These are phyloP conservation scores for Drosophila meridionalis DNA, from an alignment of 2,888 invertebrate species.

Conservation along the genomic window DNA sequence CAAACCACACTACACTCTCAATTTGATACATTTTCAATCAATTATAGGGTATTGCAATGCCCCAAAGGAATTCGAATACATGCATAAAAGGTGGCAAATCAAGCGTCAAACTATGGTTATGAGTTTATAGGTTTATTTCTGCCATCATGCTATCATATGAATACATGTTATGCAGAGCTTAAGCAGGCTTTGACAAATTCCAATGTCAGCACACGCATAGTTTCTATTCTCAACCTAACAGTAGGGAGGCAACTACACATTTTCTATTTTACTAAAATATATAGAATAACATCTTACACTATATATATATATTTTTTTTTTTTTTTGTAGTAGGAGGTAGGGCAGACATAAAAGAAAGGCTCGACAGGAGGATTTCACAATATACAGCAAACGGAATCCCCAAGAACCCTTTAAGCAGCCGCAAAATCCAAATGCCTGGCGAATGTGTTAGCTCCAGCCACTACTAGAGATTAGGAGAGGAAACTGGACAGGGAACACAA, in stretches of 20 bases:
- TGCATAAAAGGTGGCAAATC: conserved; percentile 59
- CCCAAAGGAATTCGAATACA: conserved; percentile 28
- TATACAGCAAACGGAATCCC: conserved; percentile 1
- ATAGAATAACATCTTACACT: conserved; percentile 12
- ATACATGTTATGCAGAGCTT: conserved; percentile 67
- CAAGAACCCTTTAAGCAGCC: conserved; percentile 17
- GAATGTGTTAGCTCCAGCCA: background rate
- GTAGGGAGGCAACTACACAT: conserved; percentile 20
- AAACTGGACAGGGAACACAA: background rate
- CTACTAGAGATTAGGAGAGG: background rate
- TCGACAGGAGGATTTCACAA: conserved; percentile 18
- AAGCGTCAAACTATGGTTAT: conserved; percentile 67
- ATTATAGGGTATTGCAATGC: conserved; percentile 8
- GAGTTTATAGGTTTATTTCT: conserved; percentile 55
- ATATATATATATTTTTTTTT: background rate
- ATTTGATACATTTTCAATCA: background rate
- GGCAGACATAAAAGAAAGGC: background rate
- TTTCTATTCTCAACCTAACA: conserved; percentile 21
- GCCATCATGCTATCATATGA: conserved; percentile 20
- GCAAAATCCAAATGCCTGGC: background rate
- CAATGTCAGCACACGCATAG: conserved; percentile 1
- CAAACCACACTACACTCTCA: background rate
- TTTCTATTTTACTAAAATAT: conserved; percentile 18
- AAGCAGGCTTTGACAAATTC: conserved; percentile 59
- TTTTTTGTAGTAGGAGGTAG: conserved; percentile 4